Evolutionary conservation across 2,113 vertebrate genomes (phyloP).

Genomic region (Columbina picui): DNA sequence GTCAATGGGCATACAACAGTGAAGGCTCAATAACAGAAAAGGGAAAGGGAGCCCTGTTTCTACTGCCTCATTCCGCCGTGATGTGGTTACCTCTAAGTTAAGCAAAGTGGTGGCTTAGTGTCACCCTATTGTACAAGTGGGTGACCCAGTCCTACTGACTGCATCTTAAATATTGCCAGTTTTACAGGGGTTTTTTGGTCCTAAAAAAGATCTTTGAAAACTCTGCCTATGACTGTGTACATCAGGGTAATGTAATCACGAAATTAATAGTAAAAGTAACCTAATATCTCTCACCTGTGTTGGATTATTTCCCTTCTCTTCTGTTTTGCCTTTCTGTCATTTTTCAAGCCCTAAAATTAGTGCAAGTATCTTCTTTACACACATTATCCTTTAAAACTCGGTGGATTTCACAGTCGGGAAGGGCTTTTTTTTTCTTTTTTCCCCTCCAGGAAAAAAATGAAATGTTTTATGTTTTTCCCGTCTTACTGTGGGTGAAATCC

Average conservation of each 20-base stretch:
- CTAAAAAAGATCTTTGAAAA: neutral
- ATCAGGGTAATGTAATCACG: neutral
- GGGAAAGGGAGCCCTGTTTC: neutral
- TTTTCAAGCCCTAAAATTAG: neutral
- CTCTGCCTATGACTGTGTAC: neutral
- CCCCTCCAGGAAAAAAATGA: neutral
- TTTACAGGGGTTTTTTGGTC: neutral
- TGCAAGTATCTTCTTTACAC: neutral
- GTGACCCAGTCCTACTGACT: accelerated
- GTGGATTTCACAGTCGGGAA: neutral
- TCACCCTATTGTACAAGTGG: accelerated
- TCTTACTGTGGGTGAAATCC: neutral
- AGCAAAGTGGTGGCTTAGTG: neutral
- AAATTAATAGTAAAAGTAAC: neutral
- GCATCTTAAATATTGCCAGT: neutral
- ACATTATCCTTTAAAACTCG: neutral
- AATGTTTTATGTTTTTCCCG: neutral
- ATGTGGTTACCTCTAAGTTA: neutral
- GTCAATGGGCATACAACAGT: accelerated
- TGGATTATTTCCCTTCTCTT: neutral
- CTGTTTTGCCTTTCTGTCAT: neutral
- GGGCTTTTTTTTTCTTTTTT: neutral
- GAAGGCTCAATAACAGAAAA: neutral
- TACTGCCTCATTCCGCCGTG: neutral
- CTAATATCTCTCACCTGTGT: neutral